A percentile compares a stretch with the other conserved stretches of the same genome.
These are phyloP conservation scores for Bubo scandiacus DNA, from an alignment of 2,113 vertebrate species.

Conservation along the genomic window DNA sequence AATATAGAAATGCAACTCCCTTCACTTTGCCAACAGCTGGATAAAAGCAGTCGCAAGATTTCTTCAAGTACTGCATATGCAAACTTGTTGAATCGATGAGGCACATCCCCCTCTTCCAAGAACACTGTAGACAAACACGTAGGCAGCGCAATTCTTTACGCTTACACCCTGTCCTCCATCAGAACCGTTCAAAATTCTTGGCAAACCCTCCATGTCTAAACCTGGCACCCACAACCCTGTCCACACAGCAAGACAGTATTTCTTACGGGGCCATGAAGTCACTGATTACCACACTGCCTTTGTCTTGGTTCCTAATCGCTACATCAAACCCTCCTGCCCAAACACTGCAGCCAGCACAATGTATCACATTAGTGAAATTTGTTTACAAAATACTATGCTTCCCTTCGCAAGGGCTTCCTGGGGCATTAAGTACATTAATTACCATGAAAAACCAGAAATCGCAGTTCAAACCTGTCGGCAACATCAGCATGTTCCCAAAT, in stretches of 20 bases:
- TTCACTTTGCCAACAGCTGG: not conserved
- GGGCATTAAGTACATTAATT: not conserved
- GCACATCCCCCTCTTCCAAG: not conserved
- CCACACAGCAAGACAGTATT: not conserved
- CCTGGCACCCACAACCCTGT: not conserved
- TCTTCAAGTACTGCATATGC: too few species aligned
- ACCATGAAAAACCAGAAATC: not conserved
- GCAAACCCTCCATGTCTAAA: not conserved
- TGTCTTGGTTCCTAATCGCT: not conserved
- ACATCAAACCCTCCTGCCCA: not conserved
- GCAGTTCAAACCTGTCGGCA: not conserved
- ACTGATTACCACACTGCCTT: not conserved
- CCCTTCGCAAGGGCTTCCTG: not conserved
- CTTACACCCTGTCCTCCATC: not conserved
- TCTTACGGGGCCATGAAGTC: not conserved
- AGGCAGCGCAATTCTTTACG: fast-evolving
- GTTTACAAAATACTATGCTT: not conserved
- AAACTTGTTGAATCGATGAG: fast-evolving
- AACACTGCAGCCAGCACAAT: not conserved
- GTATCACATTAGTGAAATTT: not conserved
- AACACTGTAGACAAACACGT: not conserved
- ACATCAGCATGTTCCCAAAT: not conserved
- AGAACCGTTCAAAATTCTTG: not conserved
- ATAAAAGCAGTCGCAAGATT: not conserved
- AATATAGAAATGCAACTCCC: not conserved